phyloP scores from a whole-genome alignment of 2,888 invertebrate genomes.

The Diloba caeruleocephala region DNA sequence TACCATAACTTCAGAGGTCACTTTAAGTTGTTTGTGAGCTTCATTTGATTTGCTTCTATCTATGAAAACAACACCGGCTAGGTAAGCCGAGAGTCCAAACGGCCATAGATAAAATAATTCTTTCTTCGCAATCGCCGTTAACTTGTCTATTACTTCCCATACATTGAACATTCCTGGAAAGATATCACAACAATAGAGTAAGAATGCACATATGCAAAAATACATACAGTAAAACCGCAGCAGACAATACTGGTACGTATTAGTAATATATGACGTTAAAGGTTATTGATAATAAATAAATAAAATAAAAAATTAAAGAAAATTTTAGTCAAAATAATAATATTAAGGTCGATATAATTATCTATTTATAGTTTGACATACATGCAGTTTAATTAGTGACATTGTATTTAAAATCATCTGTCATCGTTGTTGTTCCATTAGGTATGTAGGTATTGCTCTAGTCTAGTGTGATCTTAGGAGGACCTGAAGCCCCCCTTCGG shows the following conservation, averaged over 20 bases:
- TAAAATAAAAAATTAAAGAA: no score
- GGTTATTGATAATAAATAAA: no score
- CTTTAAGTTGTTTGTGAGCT: slow-evolving; percentile 84
- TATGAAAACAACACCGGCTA: slow-evolving; percentile 91
- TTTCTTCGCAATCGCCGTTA: slow-evolving; percentile 90
- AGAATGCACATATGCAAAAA: background rate
- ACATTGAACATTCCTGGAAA: slow-evolving; percentile 90
- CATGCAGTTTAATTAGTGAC: no score
- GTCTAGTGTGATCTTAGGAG: no score
- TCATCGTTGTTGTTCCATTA: no score
- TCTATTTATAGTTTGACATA: no score
- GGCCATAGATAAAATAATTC: slow-evolving; percentile 90
- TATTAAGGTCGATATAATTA: no score
- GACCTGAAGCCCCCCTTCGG: no score
- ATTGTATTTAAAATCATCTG: no score
- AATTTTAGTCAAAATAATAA: no score
- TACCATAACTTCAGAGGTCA: slow-evolving; percentile 83
- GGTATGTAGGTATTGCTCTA: no score
- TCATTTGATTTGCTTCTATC: slow-evolving; percentile 88
- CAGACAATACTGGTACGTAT: slow-evolving; percentile 21
- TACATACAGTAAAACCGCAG: slow-evolving; percentile 3
- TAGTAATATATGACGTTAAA: slow-evolving; percentile 20
- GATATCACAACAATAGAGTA: slow-evolving; percentile 9
- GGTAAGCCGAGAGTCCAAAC: slow-evolving; percentile 90
- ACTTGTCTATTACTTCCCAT: slow-evolving; percentile 88